These are phyloP conservation scores for Dinomys branickii DNA, from an alignment of 2,113 vertebrate species.

Conservation along the genomic window DNA sequence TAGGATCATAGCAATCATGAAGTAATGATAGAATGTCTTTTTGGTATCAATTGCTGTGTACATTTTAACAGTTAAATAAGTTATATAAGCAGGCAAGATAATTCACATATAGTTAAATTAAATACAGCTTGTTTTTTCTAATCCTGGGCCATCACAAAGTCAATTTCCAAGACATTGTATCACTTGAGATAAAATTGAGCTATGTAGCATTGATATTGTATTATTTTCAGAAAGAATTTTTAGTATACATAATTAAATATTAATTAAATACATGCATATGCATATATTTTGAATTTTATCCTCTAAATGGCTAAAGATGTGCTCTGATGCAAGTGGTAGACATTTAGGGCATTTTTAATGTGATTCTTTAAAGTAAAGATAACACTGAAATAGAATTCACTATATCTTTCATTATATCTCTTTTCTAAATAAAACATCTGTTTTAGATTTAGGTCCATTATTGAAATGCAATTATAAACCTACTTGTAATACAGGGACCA, in stretches of 20 bases:
- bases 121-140: conserved; percentile 10
- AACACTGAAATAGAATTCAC: conserved; percentile 34
- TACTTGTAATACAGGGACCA: conserved; percentile 10
- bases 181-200: conserved; percentile 52
- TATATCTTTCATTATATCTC: conserved; percentile 28
- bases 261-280: conserved; percentile 48
- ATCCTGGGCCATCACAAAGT: neutral
- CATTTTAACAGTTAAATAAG: conserved; percentile 6
- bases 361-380: conserved; percentile 17
- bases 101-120: conserved; percentile 40
- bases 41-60: neutral
- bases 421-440: conserved; percentile 49
- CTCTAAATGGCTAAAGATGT: conserved; percentile 56
- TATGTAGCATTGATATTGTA: conserved; percentile 11
- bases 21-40: conserved; percentile 31
- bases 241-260: conserved; percentile 55
- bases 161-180: conserved; percentile 54
- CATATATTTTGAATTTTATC: conserved; percentile 61
- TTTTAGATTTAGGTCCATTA: conserved; percentile 63
- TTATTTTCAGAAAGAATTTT: conserved; percentile 62
- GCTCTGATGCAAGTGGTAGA: conserved; percentile 15
- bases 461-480: conserved; percentile 59
- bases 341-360: conserved; percentile 1
- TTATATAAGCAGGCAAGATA: conserved; percentile 28
- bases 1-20: neutral